Conservation (phyloP, 1,140 invertebrate genomes). For the Drosophila pachea region DNA sequence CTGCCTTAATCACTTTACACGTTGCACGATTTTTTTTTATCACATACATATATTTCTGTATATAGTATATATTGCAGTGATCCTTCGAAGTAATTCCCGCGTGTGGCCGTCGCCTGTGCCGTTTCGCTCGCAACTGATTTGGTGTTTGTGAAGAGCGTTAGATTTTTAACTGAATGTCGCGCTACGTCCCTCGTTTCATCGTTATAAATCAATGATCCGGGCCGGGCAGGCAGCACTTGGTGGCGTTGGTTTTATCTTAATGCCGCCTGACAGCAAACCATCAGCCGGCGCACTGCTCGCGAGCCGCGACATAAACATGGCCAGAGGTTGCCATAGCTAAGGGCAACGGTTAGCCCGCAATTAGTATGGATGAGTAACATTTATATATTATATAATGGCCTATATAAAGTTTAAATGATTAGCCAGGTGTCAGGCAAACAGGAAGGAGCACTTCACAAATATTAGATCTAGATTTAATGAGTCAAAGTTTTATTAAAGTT, state of each 20-base stretch:
- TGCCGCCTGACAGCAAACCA: slow-evolving; percentile 67
- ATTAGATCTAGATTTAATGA: too few relatives aligned
- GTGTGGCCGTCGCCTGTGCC: slow-evolving; percentile 37
- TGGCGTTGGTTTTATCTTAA: slow-evolving; percentile 64
- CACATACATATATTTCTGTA: slow-evolving; percentile 1
- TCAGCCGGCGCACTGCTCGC: slow-evolving; percentile 42
- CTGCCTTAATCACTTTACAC: not conserved
- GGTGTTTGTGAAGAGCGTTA: slow-evolving; percentile 36
- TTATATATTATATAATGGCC: slow-evolving; percentile 5
- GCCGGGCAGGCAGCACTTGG: slow-evolving; percentile 44
- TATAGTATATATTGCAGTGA: slow-evolving; percentile 13
- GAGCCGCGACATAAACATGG: slow-evolving; percentile 10
- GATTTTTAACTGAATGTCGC: slow-evolving; percentile 60
- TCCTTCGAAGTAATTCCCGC: slow-evolving; percentile 41
- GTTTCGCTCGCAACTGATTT: slow-evolving; percentile 54
- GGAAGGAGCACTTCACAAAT: not conserved
- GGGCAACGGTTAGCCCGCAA: slow-evolving; percentile 5
- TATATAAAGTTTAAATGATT: not conserved
- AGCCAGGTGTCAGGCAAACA: not conserved
- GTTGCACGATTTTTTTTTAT: not conserved
- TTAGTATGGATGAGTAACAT: slow-evolving; percentile 17
- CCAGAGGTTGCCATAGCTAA: not conserved
- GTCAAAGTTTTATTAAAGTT: too few relatives aligned
- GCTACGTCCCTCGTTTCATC: slow-evolving; percentile 48
- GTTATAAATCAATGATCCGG: slow-evolving; percentile 72